phyloP scores from a whole-genome alignment of 2,113 vertebrate genomes.

The Forbesichthys agassizii region DNA sequence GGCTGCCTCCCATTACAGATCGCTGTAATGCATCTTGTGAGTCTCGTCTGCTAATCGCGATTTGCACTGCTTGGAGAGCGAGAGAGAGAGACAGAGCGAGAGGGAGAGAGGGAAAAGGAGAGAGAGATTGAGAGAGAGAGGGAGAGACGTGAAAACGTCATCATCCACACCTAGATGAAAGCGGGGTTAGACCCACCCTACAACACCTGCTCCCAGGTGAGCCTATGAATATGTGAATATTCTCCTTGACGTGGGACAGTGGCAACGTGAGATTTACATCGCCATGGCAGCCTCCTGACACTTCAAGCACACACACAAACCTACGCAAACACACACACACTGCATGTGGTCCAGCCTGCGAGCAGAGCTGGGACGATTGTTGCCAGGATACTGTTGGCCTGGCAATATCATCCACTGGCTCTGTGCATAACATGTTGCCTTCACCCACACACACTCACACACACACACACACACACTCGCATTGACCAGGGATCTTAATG shows the following conservation, averaged over 20 bases:
- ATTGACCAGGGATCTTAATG: neutral
- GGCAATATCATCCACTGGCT: slow-evolving; percentile 56
- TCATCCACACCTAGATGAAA: neutral
- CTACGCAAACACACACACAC: slow-evolving; percentile 6
- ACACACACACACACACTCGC: neutral
- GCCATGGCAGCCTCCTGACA: neutral
- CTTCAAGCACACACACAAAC: neutral
- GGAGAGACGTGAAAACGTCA: slow-evolving; percentile 26
- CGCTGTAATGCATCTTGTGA: too few relatives aligned
- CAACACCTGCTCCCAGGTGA: slow-evolving; percentile 45
- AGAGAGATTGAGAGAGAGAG: neutral
- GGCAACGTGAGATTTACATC: slow-evolving; percentile 24
- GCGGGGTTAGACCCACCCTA: slow-evolving; percentile 15
- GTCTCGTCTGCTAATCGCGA: too few relatives aligned
- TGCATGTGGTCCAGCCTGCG: slow-evolving; percentile 53
- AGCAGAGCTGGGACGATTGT: slow-evolving; percentile 63
- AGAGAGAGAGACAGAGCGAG: too few relatives aligned
- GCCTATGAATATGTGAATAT: slow-evolving; percentile 51
- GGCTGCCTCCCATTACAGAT: too few relatives aligned
- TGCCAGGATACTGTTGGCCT: slow-evolving; percentile 75
- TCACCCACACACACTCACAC: neutral
- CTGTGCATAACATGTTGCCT: slow-evolving; percentile 45
- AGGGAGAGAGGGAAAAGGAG: neutral
- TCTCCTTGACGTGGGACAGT: slow-evolving; percentile 34
- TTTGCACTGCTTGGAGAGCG: too few relatives aligned